Evolutionary conservation across 2,888 invertebrate genomes (phyloP), one percentile per base, ranked within the genome.

Genomic region (Mellilla xanthometata): DNA sequence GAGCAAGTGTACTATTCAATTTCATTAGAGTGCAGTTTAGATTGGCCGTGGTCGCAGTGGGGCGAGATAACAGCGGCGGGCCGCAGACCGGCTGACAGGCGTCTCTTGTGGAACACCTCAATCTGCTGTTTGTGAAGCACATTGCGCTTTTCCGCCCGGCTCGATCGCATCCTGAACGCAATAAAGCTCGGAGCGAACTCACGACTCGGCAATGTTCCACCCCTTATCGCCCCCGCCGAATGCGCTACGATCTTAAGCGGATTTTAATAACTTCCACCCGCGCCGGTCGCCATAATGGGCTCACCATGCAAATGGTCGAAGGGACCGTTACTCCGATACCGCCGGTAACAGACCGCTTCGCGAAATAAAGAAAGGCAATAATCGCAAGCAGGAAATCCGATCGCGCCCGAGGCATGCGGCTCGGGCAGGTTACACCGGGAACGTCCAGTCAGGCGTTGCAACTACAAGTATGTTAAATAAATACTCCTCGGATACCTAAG

Each of bases 221-320:
- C 72, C 75, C 80, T 85, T 85, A 87, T 85, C 84, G 76, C 73
- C 70, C 64, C 71, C 62, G 52, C 74, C 77, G 69, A 83, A 81
- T 76, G 71, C 81, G 1, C 73, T 75, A 60, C 76, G 72, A 85
- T 84, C 81, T 86, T 82, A 81, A 84, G 81, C 72, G 78, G 79
- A 83, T 85, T 86, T 85, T 83, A 87, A 85, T 85, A 58, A 84
- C 79, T 79, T 82, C 81, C 76, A 77, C 76, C 76, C 71, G 77
- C 75, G 72, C 75, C 72, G 68, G 78, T 79, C 70, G 69, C 75
- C 67, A 72, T 84, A 84, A 85, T 83, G 79, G 79, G 74, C 76
- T 72, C 75, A 75, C 80, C 80, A 86, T 85, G 85, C 86, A 86
- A 86, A 87, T 83, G 69, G 76, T 66, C 70, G 72, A 71, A 72